Base-by-base conservation (phyloP, 1,140 invertebrate genomes). In the Marisa cornuarietis region DNA sequence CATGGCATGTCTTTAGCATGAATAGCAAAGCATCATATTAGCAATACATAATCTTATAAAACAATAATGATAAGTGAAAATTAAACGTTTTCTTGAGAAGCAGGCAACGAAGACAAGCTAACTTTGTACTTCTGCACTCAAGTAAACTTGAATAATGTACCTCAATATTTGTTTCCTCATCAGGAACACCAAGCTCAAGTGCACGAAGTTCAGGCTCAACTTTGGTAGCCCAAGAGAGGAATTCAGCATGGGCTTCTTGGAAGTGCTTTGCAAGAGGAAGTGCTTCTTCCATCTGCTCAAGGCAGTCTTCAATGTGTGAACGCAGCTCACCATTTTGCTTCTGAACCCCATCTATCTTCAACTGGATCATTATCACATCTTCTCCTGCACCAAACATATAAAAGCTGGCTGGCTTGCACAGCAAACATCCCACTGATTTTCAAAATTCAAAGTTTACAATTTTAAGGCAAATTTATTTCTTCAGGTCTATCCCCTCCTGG, bases 171-270 rank as follows among this genome's bases (percentile, higher is more conserved):
- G 86, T 85, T 79, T 90, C 88, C 51, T 85, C 85, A 49, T 91
- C 90, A n/a, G 80, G 80, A 62, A 86, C 87, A 65, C 78, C 81
- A 10, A 79, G 71, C 58, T 90, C 90, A 76, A 87, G 83, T 31
- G 86, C 84, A 80, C 90, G 81, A 7, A 99, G 90, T 42, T 95
- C 94, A 0, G 94, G 93, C 89, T 99, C 98, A 4, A 97, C 96
- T n/a, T 94, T 94, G 82, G 96, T 94, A 94, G 99, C 96, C 97
- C 97, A 99, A 81, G 97, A 95, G 66, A 96, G 94, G 3, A 99
- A 91, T 74, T 95, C 93, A 82, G 94, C 95, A 90, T 98, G 97
- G 71, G 95, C 95, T 73, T 95, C 95, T 88, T 98, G 96, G 93
- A 99, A 97, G 87, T 97, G 96, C 85, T 98, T 95, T 3, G 98